A percentile compares a stretch with the other conserved stretches of the same genome.
Evolutionary conservation across 2,113 vertebrate species (phyloP).

Genomic region (Apodemus speciosus): DNA sequence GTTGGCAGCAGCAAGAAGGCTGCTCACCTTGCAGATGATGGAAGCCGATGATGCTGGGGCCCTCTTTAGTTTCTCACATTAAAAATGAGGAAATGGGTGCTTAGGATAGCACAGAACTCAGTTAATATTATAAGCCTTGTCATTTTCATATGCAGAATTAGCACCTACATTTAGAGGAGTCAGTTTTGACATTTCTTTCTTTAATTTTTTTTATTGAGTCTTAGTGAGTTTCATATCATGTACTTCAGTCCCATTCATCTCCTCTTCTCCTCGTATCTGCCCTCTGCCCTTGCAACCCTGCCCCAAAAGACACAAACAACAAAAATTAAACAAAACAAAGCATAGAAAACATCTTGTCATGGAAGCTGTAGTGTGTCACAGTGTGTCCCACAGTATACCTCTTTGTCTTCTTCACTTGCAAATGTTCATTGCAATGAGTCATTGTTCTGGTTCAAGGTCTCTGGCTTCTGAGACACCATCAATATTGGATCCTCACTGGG

Average conservation of each 20-base stretch:
- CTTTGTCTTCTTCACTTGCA: not conserved
- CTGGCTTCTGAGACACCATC: not conserved
- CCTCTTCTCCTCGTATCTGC: not conserved
- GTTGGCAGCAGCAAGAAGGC: not conserved
- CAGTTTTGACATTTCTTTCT: not conserved
- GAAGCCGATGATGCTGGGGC: not conserved
- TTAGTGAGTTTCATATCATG: not conserved
- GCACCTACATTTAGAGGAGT: not conserved
- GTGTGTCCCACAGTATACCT: not conserved
- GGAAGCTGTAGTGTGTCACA: not conserved
- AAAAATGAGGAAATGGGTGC: not conserved
- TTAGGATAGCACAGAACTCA: not conserved
- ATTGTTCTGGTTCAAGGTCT: not conserved
- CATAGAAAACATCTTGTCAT: not conserved
- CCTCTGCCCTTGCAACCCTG: not conserved
- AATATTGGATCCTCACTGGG: not conserved
- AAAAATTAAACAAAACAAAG: not conserved
- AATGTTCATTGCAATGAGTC: not conserved
- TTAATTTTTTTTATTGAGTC: not conserved
- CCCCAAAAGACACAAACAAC: not conserved
- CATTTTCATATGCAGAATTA: constrained; percentile 10
- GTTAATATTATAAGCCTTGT: not conserved
- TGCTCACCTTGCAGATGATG: rapidly evolving
- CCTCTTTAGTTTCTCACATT: not conserved
- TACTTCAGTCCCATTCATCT: not conserved